Evolutionary conservation across 2,888 invertebrate genomes (phyloP).

Genomic region (Pseudococcus viburni): DNA sequence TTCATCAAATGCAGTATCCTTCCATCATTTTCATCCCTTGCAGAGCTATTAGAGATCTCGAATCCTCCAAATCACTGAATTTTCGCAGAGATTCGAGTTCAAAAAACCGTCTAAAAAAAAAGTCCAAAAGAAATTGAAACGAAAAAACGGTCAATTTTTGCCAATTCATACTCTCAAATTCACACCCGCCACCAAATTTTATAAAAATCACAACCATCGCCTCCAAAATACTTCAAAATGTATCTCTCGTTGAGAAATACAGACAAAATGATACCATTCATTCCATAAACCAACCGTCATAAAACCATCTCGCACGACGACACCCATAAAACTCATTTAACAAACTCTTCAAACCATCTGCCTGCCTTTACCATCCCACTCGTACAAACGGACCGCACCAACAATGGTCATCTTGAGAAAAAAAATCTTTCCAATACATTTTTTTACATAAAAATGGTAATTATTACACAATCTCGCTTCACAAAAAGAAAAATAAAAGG

Average conservation of each 20-base stretch:
- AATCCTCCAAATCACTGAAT: no score
- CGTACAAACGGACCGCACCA: neutral
- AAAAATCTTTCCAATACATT: conserved; percentile 3
- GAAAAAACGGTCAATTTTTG: neutral
- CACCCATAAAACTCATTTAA: neutral
- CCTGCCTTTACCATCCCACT: neutral
- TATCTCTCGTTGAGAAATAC: no score
- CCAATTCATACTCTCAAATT: neutral
- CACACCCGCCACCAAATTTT: no score
- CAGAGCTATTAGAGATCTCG: no score
- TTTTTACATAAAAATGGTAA: conserved; percentile 14
- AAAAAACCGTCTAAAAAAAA: neutral
- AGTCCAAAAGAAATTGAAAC: neutral
- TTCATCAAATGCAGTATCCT: no score
- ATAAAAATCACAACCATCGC: no score
- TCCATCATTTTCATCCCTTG: no score
- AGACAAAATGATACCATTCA: no score
- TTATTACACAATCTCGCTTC: conserved; percentile 6
- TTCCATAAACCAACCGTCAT: no score
- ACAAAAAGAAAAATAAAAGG: conserved; percentile 19
- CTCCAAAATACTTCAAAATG: no score
- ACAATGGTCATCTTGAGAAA: conserved; percentile 13
- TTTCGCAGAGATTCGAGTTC: neutral
- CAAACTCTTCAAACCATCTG: neutral
- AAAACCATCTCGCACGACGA: no score